Base-by-base conservation (phyloP, 2,113 vertebrate genomes). In the Callospermophilus lateralis region DNA sequence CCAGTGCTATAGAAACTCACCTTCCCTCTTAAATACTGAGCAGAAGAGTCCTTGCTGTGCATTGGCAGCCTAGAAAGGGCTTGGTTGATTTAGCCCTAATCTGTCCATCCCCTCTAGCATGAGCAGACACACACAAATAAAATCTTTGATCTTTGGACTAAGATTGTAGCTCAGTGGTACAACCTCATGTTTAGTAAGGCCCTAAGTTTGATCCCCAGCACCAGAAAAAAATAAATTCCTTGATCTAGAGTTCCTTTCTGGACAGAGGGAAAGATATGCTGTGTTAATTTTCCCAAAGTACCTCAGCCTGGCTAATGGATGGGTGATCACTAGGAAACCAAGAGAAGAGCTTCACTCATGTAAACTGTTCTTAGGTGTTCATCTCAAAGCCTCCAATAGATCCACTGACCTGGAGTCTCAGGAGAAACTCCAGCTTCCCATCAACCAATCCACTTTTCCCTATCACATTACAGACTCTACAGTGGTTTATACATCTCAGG, bases 221-320 rank as follows among this genome's bases (percentile, higher is more conserved):
- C 42, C 84, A 70, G 11, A 67, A 26, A 61, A 70, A 32, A n/a
- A 70, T n/a, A n/a, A 68, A 68, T 53, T 20, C 19, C 55, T 58
- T 58, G 17, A n/a, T 72, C 70, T 37, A 19, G n/a, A 37, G 68
- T 19, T 20, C 7, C 51, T 53, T 53, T 53, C 20, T 58, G 55
- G 55, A 58, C 55, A 58, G 55, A 58, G 3, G 9, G 39, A 90
- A 87, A 76, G 37, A 22, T 67, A 51, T 78, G 12, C 61, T 83
- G 61, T 30, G 48, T 95, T 87, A 87, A 61, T 88, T 90, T 94
- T 84, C 90, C 81, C 37, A 0, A 1, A 90, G 13, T 51, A 63
- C 77, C 55, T 88, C 72, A 37, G 53, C 83, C 68, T 96, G 88
- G 30, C 93, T 95, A 51, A 65, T 73, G 45, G 67, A 39, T 94